Evolutionary conservation across 2,797 vertebrate genomes (phyloP), one percentile per base, ranked within the genome.

Genomic region (Peromyscus nudipes): DNA sequence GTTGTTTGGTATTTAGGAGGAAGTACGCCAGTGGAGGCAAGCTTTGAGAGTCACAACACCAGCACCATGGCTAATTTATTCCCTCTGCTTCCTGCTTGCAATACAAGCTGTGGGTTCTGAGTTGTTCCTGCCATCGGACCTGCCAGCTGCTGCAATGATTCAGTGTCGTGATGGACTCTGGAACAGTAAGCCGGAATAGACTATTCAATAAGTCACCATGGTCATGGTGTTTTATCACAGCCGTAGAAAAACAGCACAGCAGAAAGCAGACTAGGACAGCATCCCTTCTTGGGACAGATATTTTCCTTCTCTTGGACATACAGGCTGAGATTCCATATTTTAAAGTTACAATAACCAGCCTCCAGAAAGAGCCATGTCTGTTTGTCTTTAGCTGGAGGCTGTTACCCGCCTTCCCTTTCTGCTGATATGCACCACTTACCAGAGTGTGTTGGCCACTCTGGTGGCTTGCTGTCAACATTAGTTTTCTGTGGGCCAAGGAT

Each of bases 401-500:
- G 60, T 43, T 46, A 60, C n/a, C 46, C 12, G 57, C 40, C 34
- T 94, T 80, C 73, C 37, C 80, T 92, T 91, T 65, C 1, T 77
- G 86, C 29, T 89, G 55, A 60, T 76, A 13, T 65, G 13, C 52
- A n/a, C 46, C 2, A 19, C 75, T 94, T 75, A 65, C 75, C 27
- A n/a, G 3, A 23, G 13, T 40, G 43, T 92, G 76, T 87, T 43
- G 67, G 49, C 64, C 7, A 1, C 57, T 96, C 21, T 62, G 82
- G 89, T 80, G 91, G 86, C 52, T 67, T 60, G 57, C 82, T 89
- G 80, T 77, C 86, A 55, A 64, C 57, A 83, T 71, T 80, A 73
- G 49, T 69, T 52, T 94, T 89, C 67, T 80, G 16, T 34, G 57
- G 57, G 21, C 27, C 77, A 86, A 67, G 64, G 55, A 92, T 87